Conservation (phyloP, 2,797 vertebrate species). For the Cichlasoma orientale region DNA sequence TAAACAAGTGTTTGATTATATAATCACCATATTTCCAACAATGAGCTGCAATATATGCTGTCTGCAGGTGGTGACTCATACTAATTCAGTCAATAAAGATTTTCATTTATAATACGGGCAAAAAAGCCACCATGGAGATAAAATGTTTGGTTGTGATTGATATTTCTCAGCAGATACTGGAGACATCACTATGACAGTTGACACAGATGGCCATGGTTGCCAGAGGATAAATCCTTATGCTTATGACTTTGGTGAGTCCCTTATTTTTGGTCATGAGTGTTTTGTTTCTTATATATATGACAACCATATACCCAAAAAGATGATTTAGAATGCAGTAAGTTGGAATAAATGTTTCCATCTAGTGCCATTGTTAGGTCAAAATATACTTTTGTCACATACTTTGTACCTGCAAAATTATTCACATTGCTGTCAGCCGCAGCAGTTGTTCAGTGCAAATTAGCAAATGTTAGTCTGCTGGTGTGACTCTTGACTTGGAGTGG, state of each 20-base stretch:
- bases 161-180: background rate
- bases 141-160: background rate
- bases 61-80: background rate
- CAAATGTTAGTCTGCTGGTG: background rate
- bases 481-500: background rate
- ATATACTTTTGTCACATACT: background rate
- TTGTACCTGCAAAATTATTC: background rate
- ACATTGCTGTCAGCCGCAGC: background rate
- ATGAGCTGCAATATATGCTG: background rate
- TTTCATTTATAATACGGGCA: background rate
- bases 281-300: background rate
- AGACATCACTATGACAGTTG: background rate
- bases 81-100: background rate
- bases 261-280: background rate
- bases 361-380: background rate
- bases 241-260: background rate
- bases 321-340: background rate
- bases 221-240: background rate
- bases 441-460: background rate
- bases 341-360: background rate
- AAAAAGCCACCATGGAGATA: background rate
- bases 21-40: background rate
- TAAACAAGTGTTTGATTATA: background rate
- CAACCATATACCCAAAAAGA: background rate
- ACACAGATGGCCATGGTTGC: background rate